Evolutionary conservation across 2,888 invertebrate genomes (phyloP), one percentile per base, ranked within the genome.

Genomic region (Plagiodera versicolora): DNA sequence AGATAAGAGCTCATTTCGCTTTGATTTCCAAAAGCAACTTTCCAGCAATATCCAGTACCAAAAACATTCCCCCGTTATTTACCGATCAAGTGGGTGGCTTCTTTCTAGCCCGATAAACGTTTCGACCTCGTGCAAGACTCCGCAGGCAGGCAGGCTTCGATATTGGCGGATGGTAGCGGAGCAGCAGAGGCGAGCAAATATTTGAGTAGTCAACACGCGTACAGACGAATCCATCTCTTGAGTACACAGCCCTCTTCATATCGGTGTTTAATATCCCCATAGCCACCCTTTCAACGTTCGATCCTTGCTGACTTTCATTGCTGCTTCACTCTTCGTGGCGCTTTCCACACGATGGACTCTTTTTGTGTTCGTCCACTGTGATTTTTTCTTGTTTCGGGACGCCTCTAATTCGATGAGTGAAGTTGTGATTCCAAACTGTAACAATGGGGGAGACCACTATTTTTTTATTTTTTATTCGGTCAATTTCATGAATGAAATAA

Each of bases 131-230:
- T 69, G 74, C 64, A 58, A 61, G 61, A 75, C 74, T 65, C 39
- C 8, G 11, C 49, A 44, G 30, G 17, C 52, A 24, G n/a, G n/a
- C n/a, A n/a, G n/a, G n/a, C n/a, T n/a, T 65, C 70, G 74, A 77
- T 76, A 77, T 78, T 75, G 75, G 72, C 74, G 75, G 75, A 73
- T 69, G 65, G 66, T 66, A 65, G 65, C 61, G 58, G 66, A 70
- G 70, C 70, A 69, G 72, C 73, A 71, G 70, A 70, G 68, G 71
- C 72, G 67, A 61, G 70, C 75, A 79, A 79, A 80, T 79, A 79
- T 79, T 79, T 79, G 79, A 74, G 70, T 68, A 79, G 79, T 79
- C 78, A 79, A 79, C 78, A 79, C 74, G 76, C 75, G 75, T 75
- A 70, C 65, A 73, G 72, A 72, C 73, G 77, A 75, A 77, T 66